Conservation (phyloP, 2,113 vertebrate species). For the Ammospiza nelsoni region DNA sequence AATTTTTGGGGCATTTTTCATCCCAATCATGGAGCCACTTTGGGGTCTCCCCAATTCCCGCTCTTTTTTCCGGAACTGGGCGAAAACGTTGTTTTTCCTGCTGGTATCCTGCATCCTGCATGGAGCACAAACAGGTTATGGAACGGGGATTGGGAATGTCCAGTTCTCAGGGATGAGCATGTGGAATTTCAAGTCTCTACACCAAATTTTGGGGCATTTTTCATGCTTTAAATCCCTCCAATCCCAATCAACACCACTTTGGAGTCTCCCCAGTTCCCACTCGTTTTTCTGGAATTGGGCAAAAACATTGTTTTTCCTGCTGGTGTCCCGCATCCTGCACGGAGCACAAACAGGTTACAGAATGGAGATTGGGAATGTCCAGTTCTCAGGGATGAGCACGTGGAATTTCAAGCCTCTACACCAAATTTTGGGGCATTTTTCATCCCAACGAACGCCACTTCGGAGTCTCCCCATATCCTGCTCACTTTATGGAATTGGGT, state of each 20-base stretch:
- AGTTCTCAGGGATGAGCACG: rapidly evolving
- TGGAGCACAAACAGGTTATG: background rate
- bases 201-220: rapidly evolving
- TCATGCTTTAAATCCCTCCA: too few species aligned
- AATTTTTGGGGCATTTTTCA: rapidly evolving
- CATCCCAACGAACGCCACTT: rapidly evolving
- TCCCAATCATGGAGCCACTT: background rate
- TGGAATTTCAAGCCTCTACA: background rate
- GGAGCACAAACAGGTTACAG: background rate
- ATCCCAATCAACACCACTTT: rapidly evolving
- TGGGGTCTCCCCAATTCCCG: background rate
- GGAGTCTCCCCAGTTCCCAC: background rate
- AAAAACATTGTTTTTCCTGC: slow-evolving; percentile 76
- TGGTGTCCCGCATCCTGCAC: slow-evolving; percentile 35
- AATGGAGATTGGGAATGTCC: background rate
- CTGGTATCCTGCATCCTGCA: background rate
- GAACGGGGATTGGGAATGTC: background rate
- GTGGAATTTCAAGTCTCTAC: rapidly evolving
- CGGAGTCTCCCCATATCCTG: background rate
- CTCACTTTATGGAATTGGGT: background rate
- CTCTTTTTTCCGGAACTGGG: background rate
- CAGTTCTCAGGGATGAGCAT: rapidly evolving
- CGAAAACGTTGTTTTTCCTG: background rate
- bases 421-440: rapidly evolving
- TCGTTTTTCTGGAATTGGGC: slow-evolving; percentile 39